Evolutionary conservation across 2,113 vertebrate genomes (phyloP).

Genomic region (Enhydra lutris): DNA sequence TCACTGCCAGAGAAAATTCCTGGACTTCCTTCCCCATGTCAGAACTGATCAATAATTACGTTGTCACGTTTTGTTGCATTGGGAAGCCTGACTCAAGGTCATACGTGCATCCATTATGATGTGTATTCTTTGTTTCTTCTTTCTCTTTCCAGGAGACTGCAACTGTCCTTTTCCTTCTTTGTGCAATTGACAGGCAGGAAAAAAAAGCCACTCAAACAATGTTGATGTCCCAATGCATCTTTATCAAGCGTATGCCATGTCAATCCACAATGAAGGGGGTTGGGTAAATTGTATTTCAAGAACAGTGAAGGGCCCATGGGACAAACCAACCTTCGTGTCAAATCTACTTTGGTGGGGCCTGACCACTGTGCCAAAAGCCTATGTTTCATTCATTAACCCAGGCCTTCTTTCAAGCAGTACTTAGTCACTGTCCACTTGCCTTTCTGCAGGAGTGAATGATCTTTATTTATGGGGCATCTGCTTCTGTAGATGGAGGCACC

Average conservation of each 20-base stretch:
- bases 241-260: neutral
- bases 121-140: neutral
- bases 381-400: neutral
- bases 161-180: neutral
- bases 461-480: neutral
- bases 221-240: neutral
- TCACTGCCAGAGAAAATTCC: neutral
- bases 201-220: slow-evolving; percentile 19
- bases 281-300: neutral
- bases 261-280: neutral
- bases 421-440: neutral
- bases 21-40: neutral
- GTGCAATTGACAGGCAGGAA: slow-evolving; percentile 44
- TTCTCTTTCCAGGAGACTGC: neutral
- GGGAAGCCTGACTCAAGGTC: neutral
- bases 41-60: neutral
- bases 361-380: neutral
- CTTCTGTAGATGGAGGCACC: neutral
- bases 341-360: neutral
- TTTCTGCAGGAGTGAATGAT: neutral
- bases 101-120: neutral
- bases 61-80: neutral
- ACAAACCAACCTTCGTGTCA: neutral
- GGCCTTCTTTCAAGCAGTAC: neutral
- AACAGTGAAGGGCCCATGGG: slow-evolving; percentile 19